Conservation (phyloP, 2,113 vertebrate genomes). For the Ibidorhyncha struthersii region DNA sequence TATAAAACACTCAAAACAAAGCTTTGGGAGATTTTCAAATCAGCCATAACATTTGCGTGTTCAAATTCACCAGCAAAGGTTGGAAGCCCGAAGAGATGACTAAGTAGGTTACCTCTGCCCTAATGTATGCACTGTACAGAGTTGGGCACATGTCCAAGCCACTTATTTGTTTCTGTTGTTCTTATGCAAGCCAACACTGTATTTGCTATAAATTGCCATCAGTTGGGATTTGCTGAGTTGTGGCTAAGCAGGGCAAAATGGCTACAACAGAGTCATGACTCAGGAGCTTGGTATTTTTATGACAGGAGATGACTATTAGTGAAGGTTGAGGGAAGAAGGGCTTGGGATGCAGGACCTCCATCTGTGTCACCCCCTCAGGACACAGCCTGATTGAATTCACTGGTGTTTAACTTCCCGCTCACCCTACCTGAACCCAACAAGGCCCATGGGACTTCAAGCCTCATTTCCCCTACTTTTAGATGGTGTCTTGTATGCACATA, state of each 20-base stretch:
- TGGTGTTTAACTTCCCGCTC: neutral
- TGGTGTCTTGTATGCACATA: neutral
- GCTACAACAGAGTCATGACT: neutral
- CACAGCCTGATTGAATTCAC: neutral
- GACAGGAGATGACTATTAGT: neutral
- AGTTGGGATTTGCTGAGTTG: neutral
- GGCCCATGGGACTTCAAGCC: neutral
- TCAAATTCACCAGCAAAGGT: neutral
- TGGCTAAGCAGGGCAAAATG: neutral
- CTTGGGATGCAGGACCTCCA: rapidly evolving
- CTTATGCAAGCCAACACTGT: neutral
- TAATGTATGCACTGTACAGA: neutral
- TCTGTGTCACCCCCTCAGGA: neutral
- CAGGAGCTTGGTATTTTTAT: neutral
- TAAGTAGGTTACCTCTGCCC: neutral
- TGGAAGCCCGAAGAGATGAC: neutral
- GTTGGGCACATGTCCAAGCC: neutral
- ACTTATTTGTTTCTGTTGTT: neutral
- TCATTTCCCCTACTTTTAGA: neutral
- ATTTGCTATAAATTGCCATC: neutral
- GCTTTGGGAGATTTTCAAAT: neutral
- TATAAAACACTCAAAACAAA: neutral
- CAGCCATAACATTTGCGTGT: neutral
- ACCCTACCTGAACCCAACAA: neutral
- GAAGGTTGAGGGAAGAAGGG: neutral